Percentiles rank a stretch among this genome's conserved stretches.
Evolutionary conservation across 2,113 vertebrate species (phyloP).

Genomic region (Rousettus leschenaultii): DNA sequence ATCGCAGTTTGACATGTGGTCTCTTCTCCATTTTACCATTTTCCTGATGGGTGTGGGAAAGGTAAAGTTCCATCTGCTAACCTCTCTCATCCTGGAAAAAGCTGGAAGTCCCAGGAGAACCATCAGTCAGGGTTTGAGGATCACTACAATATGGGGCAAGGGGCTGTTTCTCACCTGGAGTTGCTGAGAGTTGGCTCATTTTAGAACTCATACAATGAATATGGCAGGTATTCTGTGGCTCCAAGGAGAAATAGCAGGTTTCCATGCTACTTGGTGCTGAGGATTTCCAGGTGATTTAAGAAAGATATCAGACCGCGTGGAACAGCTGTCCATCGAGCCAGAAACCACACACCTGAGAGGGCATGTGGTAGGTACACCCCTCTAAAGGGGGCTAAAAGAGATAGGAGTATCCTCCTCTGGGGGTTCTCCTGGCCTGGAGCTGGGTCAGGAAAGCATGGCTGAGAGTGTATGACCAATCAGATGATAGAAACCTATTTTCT

Average conservation of each 20-base stretch:
- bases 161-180: neutral
- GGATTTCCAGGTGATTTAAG: neutral
- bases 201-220: neutral
- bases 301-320: neutral
- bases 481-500: neutral
- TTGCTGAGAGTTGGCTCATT: neutral
- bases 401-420: neutral
- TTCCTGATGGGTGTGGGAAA: neutral
- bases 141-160: neutral
- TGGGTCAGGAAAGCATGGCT: neutral
- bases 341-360: neutral
- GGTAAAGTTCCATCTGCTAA: neutral
- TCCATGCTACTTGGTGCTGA: neutral
- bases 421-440: neutral
- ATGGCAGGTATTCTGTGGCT: neutral
- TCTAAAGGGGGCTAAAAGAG: neutral
- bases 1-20: neutral
- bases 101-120: neutral
- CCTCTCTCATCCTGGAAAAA: neutral
- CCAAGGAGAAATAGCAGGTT: neutral
- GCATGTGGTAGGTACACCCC: neutral
- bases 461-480: neutral
- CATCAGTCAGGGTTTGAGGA: neutral
- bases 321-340: neutral
- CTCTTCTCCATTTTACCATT: slow-evolving; percentile 6